phyloP scores from a whole-genome alignment of 2,113 vertebrate species.

The Plectropomus leopardus region DNA sequence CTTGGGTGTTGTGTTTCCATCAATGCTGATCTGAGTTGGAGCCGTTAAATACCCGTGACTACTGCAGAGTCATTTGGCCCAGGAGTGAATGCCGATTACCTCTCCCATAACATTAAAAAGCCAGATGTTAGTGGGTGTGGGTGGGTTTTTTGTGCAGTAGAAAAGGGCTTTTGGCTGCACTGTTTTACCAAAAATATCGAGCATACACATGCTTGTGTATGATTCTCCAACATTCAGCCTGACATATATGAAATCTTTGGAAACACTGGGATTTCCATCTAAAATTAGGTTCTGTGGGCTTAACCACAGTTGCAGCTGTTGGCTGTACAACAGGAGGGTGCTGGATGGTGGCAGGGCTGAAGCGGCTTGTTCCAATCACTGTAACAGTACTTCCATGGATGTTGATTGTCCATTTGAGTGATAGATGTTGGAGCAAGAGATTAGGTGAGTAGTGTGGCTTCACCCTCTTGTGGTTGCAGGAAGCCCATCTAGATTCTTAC shows the following conservation, averaged over 20 bases:
- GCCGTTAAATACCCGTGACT: too few species aligned
- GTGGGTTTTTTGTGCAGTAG: too few species aligned
- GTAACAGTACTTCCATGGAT: not conserved
- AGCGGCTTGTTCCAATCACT: not conserved
- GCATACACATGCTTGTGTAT: not conserved
- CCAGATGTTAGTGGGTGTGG: too few species aligned
- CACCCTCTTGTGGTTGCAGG: not conserved
- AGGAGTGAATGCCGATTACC: too few species aligned
- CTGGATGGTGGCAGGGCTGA: not conserved
- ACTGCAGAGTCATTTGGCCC: too few species aligned
- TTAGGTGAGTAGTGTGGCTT: not conserved
- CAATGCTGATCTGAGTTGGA: too few species aligned
- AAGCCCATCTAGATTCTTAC: slow-evolving; percentile 4
- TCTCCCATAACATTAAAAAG: too few species aligned
- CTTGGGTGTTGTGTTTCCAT: too few species aligned
- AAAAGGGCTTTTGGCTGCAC: not conserved
- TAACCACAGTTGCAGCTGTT: too few species aligned
- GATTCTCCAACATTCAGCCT: not conserved
- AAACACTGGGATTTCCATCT: not conserved
- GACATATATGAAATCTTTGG: not conserved
- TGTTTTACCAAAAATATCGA: not conserved
- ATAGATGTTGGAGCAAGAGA: not conserved
- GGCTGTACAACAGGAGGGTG: not conserved
- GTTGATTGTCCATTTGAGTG: not conserved
- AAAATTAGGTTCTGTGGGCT: not conserved